Evolutionary conservation across 2,888 invertebrate genomes (phyloP), one percentile per base, ranked within the genome.

Genomic region (Agriopis aurantiaria): DNA sequence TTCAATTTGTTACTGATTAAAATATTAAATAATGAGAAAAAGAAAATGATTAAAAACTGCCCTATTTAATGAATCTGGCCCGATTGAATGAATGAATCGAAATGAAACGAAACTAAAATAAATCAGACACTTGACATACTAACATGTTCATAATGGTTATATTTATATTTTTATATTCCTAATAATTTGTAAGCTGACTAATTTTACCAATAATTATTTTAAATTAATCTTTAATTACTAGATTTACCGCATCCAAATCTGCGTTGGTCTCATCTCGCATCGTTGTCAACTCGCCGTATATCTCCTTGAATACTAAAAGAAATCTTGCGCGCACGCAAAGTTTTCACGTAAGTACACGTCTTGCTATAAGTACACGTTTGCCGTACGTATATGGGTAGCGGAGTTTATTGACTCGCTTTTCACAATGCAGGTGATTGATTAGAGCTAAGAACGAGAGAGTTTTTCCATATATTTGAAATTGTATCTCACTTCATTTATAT

Each of bases 261-360:
- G 48, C 58, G 60, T 58, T 49, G 57, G 33, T 23, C 49, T 11
- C 49, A 43, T 56, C 53, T 48, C 10, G 17, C 72, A 71, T 74
- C 73, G 12, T 33, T 59, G 75, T 73, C 53, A 68, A 72, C 75
- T 62, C 64, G 73, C 66, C 77, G 81, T 85, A 81, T 90, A 86
- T 91, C 90, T 89, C 87, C 88, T 89, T 91, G 90, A 89, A 88
- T 87, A 91, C 83, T 85, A 86, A 89, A 93, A 92, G 93, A 93
- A 93, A 92, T 91, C 92, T 89, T 78, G 79, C 82, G 83, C 80
- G 85, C 92, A 93, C 92, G 92, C 92, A 86, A 91, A 83, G 88
- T 86, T 93, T 92, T 93, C 92, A 87, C 89, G 86, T 86, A 84
- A 83, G 80, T 84, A 84, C 83, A 84, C 78, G 84, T 82, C 81